Conservation (phyloP, 2,113 vertebrate species). For the Mus spicilegus region DNA sequence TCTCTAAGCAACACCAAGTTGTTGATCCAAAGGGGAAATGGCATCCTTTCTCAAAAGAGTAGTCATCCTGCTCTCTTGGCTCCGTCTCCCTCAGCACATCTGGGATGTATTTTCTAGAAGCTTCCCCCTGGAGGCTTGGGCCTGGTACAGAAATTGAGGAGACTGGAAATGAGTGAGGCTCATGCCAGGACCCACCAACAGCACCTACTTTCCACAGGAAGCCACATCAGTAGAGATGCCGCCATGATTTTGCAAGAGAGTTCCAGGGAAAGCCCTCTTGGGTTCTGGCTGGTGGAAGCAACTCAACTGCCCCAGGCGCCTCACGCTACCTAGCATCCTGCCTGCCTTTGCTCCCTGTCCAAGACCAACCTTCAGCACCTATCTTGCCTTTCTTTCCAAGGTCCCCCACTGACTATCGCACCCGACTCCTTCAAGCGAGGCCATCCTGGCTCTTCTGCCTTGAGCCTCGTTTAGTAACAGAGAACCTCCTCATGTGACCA, state of each 20-base stretch:
- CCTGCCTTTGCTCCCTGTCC: neutral
- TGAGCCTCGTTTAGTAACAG: neutral
- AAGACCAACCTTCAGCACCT: neutral
- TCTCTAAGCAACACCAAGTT: neutral
- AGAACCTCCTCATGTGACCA: neutral
- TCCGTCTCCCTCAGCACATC: slow-evolving; percentile 56
- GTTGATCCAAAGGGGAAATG: slow-evolving; percentile 1
- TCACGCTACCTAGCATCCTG: neutral
- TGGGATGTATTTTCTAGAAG: slow-evolving; percentile 66
- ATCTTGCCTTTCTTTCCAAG: neutral
- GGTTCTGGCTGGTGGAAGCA: neutral
- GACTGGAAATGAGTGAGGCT: slow-evolving; percentile 79
- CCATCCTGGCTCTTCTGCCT: neutral
- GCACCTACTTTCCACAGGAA: slow-evolving; percentile 76
- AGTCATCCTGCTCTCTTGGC: slow-evolving; percentile 53
- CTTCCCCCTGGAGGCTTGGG: slow-evolving; percentile 46
- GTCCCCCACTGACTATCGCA: neutral
- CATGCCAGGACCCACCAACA: slow-evolving; percentile 52
- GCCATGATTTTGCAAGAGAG: slow-evolving; percentile 63
- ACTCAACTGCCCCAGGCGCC: neutral
- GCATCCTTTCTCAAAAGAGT: slow-evolving; percentile 28
- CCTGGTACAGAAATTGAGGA: slow-evolving; percentile 60
- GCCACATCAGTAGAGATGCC: slow-evolving; percentile 59
- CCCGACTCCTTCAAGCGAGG: neutral
- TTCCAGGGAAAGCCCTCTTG: slow-evolving; percentile 60